Evolutionary conservation across 2,888 invertebrate species (phyloP), one percentile per base, ranked within the genome.

Genomic region (Ariolimax columbianus): DNA sequence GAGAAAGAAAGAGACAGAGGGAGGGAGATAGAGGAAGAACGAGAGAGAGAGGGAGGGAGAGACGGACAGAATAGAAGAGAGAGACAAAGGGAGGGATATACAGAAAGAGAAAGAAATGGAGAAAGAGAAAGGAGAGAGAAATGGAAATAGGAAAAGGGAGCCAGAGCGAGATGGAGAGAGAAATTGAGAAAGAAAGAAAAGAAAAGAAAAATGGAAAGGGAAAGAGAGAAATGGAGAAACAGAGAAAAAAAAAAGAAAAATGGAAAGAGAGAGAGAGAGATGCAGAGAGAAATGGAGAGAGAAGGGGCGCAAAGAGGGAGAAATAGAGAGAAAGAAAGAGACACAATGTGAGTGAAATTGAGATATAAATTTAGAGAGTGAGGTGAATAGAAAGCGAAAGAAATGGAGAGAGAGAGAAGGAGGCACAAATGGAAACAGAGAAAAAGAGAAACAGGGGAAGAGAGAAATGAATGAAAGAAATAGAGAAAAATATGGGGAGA

Each of bases 351-450:
- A n/a, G n/a, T n/a, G n/a, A n/a, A n/a, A n/a, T n/a, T n/a, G n/a
- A n/a, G n/a, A n/a, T n/a, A n/a, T n/a, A n/a, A n/a, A 78, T 30
- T 55, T 7, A 14, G 47, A 14, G 14, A 47, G 47, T 11, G 14
- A 14, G 14, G 47, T 7, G 47, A 47, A 47, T 11, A 14, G 14
- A 36, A 33, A 66, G 43, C 26, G 68, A 66, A 59, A 80, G 66
- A 80, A 33, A 47, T 33, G 23, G 47, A 70, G 51, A 81, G 70
- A 70, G 70, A 70, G 70, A 43, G 68, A 70, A 43, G n/a, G 70
- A 81, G 70, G 43, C 38, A 80, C 66, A 38, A 43, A 66, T 6
- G n/a, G n/a, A n/a, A n/a, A 33, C 40, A 36, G 38, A 4, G 66
- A 36, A 26, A 38, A 40, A 63, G 63, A 38, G 36, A 36, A 40